These are phyloP conservation scores for Pogonomyrmex californicus DNA, from an alignment of 1,140 invertebrate species.

Conservation along the genomic window DNA sequence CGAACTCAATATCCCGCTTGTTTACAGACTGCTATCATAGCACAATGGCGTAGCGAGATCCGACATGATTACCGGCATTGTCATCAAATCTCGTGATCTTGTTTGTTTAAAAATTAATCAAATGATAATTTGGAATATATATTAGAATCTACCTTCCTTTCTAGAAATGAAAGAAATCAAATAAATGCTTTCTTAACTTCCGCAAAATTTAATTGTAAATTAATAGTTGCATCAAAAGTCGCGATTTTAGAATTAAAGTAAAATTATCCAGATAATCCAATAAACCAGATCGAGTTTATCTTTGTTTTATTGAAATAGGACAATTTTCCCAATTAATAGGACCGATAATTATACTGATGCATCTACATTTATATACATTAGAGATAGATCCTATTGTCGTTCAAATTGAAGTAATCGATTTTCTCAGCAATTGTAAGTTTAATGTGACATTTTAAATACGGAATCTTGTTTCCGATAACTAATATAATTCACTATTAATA, in stretches of 20 bases:
- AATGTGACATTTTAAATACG: neutral
- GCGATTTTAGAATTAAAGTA: neutral
- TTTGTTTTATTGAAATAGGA: neutral
- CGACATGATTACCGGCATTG: conserved; percentile 1
- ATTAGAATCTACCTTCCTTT: neutral
- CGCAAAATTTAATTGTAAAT: conserved; percentile 1
- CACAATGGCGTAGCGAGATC: neutral
- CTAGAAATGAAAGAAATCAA: neutral
- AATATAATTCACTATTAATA: neutral
- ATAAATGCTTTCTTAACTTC: neutral
- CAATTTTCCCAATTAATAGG: neutral
- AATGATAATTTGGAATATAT: neutral
- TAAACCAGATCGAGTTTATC: neutral
- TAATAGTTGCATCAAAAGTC: neutral
- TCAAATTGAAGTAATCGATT: neutral
- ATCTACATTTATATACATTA: neutral
- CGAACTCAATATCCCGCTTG: conserved; percentile 22
- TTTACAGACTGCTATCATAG: conserved; percentile 16
- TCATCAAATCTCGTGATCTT: neutral
- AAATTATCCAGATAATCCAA: neutral
- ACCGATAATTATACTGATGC: neutral
- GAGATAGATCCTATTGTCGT: neutral
- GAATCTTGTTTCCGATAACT: neutral
- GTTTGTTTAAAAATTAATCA: conserved; percentile 10
- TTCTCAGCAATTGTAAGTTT: neutral